phyloP scores from a whole-genome alignment of 1,140 invertebrate genomes.

The Subanguina moxae region DNA sequence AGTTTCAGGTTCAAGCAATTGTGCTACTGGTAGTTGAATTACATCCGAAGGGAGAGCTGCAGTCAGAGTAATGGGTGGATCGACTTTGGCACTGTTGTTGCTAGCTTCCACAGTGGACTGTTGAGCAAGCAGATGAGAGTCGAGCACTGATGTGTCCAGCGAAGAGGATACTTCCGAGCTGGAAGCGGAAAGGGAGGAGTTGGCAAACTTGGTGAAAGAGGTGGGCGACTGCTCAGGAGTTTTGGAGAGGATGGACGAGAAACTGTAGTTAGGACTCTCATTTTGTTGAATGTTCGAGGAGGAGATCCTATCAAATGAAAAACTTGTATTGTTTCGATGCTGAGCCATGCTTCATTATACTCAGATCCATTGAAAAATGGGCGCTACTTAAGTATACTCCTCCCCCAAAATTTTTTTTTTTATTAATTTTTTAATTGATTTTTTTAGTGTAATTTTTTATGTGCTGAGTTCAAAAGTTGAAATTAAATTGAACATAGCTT shows the following conservation, averaged over 20 bases:
- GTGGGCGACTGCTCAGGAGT: constrained; percentile 11
- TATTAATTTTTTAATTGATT: too few species aligned
- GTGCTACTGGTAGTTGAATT: background rate
- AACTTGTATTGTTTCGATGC: background rate
- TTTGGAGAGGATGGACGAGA: background rate
- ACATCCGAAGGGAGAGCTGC: background rate
- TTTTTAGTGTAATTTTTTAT: too few species aligned
- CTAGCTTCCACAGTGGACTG: background rate
- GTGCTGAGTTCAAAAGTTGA: too few species aligned
- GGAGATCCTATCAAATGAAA: constrained; percentile 10
- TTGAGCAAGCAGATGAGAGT: background rate
- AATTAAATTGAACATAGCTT: too few species aligned
- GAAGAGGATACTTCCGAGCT: background rate
- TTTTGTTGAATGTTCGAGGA: constrained; percentile 1
- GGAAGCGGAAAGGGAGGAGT: background rate
- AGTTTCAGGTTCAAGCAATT: background rate
- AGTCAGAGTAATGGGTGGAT: too few species aligned
- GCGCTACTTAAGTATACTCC: too few species aligned
- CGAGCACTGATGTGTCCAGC: background rate
- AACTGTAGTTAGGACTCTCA: background rate
- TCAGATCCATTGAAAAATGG: background rate
- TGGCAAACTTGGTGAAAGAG: background rate
- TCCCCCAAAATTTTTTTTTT: too few species aligned
- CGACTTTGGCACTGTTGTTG: too few species aligned
- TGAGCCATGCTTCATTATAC: too few species aligned